These are phyloP conservation scores for Athene noctua DNA, from an alignment of 2,113 vertebrate genomes.

Conservation along the genomic window DNA sequence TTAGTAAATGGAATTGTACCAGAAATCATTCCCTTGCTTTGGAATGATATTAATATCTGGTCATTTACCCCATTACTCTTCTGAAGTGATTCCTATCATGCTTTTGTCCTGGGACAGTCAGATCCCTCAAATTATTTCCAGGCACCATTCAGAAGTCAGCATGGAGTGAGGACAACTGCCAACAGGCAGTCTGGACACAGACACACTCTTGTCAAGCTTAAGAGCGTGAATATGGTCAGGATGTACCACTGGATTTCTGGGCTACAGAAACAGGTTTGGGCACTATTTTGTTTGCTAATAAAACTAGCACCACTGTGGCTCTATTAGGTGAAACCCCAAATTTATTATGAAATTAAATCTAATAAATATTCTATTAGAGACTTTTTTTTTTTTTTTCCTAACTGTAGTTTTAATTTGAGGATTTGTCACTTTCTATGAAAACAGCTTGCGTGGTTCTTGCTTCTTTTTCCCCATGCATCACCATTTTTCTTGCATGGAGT, in stretches of 20 bases:
- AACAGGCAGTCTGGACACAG: accelerated
- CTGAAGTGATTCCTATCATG: neutral
- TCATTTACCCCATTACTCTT: neutral
- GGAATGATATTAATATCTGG: neutral
- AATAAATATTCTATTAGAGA: neutral
- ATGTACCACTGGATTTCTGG: neutral
- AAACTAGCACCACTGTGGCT: neutral
- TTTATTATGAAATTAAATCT: neutral
- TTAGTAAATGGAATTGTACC: neutral
- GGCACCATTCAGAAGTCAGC: neutral
- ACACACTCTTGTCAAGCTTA: neutral
- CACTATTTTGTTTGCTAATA: neutral
- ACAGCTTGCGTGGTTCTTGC: neutral
- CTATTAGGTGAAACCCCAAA: neutral
- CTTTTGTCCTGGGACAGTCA: neutral
- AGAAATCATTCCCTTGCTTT: neutral
- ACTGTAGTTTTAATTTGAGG: neutral
- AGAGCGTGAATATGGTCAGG: neutral
- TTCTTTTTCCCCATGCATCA: neutral
- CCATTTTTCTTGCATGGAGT: neutral
- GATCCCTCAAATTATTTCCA: neutral
- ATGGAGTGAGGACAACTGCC: neutral
- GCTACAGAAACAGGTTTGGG: neutral
- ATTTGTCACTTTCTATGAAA: neutral
- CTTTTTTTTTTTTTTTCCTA: neutral